Evolutionary conservation across 2,113 vertebrate species (phyloP).

Genomic region (Cottus gobio): DNA sequence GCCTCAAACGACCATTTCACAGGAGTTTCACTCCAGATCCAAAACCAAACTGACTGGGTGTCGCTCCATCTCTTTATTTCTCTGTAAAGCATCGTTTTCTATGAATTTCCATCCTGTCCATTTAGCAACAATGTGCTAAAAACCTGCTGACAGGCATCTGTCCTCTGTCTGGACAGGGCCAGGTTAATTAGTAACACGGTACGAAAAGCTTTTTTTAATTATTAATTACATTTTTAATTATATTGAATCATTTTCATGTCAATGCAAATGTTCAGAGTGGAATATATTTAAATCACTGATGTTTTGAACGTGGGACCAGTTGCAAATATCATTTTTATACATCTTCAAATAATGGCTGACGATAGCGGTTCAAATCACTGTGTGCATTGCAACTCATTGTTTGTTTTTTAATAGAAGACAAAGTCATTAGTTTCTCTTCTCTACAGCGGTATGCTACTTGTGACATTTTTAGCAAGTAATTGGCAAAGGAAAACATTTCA

Average conservation of each 20-base stretch:
- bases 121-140: slow-evolving; percentile 25
- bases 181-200: slow-evolving; percentile 23
- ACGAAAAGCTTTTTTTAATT: not conserved
- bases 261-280: not conserved
- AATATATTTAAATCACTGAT: not conserved
- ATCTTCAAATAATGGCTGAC: not conserved
- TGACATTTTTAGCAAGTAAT: slow-evolving; percentile 45
- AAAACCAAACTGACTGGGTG: slow-evolving; percentile 35
- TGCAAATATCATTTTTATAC: slow-evolving; percentile 8
- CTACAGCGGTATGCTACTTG: slow-evolving; percentile 12
- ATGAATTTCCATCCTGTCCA: not conserved
- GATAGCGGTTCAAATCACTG: not conserved
- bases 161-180: not conserved
- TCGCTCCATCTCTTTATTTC: not conserved
- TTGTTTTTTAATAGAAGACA: slow-evolving; percentile 20
- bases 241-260: not conserved
- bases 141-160: slow-evolving; percentile 3
- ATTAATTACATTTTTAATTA: not conserved
- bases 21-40: slow-evolving; percentile 53
- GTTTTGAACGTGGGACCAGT: not conserved
- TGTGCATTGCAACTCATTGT: slow-evolving; percentile 6
- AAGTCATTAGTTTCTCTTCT: slow-evolving; percentile 32
- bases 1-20: slow-evolving; percentile 54
- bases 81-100: not conserved
- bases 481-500: slow-evolving; percentile 24